Percentiles rank a stretch among this genome's conserved stretches.
phyloP scores from a whole-genome alignment of 2,888 invertebrate genomes.

The Chrysolina haemoptera region DNA sequence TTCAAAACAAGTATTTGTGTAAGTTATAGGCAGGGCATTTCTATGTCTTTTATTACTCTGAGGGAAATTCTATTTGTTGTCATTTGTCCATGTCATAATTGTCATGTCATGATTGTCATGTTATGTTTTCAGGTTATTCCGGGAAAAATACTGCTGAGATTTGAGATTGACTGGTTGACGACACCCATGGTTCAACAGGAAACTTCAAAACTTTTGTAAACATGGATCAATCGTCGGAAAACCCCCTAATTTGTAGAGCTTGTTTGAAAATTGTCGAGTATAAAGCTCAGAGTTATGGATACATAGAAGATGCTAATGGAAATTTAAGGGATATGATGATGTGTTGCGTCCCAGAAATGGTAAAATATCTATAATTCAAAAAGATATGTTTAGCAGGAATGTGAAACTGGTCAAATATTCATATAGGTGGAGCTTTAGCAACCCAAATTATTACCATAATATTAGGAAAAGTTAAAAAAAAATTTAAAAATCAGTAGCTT shows the following conservation, averaged over 20 bases:
- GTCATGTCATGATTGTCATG: no score
- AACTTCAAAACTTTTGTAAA: neutral
- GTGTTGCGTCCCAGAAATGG: conserved; percentile 61
- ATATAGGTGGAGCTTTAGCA: neutral
- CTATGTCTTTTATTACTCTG: no score
- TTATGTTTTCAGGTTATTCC: neutral
- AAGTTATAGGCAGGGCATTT: no score
- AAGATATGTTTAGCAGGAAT: neutral
- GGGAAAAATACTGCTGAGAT: neutral
- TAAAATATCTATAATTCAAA: conserved; percentile 44
- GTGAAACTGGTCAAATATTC: no score
- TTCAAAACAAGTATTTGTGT: no score
- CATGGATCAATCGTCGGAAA: conserved; percentile 31
- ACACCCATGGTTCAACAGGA: neutral
- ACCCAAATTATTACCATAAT: neutral
- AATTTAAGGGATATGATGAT: conserved; percentile 58
- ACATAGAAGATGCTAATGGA: conserved; percentile 53
- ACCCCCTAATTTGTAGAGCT: conserved; percentile 53
- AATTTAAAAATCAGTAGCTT: no score
- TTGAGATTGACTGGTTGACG: neutral
- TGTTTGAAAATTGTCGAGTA: conserved; percentile 55
- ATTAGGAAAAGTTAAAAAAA: no score
- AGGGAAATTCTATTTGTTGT: neutral
- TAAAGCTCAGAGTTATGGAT: conserved; percentile 48
- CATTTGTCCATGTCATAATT: neutral